Conservation (phyloP, 2,113 vertebrate genomes). For the Pithys albifrons region DNA sequence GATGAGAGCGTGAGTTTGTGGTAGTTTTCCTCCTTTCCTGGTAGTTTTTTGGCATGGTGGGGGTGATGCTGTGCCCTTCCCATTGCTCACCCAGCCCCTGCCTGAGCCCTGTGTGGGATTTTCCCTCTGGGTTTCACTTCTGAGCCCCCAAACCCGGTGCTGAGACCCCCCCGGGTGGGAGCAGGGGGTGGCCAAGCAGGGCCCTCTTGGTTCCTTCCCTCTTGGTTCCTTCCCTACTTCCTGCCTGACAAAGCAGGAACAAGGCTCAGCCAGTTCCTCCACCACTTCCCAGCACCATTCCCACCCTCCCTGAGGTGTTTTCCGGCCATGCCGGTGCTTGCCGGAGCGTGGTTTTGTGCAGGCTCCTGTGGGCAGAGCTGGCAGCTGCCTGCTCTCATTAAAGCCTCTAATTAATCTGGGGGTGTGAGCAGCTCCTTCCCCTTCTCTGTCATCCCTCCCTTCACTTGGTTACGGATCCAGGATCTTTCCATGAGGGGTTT, state of each 20-base stretch:
- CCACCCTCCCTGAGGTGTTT: not conserved
- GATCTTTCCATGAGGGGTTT: rapidly evolving
- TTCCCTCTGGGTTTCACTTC: not conserved
- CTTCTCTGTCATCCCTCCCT: rapidly evolving
- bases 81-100: not conserved
- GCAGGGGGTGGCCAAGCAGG: not conserved
- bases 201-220: not conserved
- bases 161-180: not conserved
- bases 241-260: not conserved
- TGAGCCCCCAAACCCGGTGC: not conserved
- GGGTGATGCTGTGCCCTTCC: rapidly evolving
- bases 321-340: rapidly evolving
- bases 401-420: too few relatives aligned
- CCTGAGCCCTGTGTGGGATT: not conserved
- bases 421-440: not conserved
- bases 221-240: not conserved
- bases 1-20: not conserved
- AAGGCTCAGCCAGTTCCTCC: not conserved
- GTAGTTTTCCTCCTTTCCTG: not conserved
- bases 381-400: not conserved
- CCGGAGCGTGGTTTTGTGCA: rapidly evolving
- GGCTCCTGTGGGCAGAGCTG: not conserved
- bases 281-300: not conserved
- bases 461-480: not conserved
- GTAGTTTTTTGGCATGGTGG: not conserved